These are phyloP conservation scores for Syrrhaptes paradoxus DNA, from an alignment of 2,113 vertebrate genomes.

Conservation along the genomic window DNA sequence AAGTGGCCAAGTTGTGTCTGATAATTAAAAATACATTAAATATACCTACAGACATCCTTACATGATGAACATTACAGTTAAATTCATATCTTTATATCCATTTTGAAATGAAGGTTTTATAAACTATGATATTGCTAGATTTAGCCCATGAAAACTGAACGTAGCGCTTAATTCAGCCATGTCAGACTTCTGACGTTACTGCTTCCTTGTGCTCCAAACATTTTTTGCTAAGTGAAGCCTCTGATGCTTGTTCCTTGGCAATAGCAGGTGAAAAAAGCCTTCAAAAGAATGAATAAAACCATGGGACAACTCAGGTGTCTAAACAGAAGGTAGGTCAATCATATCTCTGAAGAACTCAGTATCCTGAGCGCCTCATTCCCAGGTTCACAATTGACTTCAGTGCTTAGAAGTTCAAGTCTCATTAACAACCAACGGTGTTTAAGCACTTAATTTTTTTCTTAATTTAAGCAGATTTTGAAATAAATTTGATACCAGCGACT, in stretches of 20 bases:
- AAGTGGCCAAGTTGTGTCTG: neutral
- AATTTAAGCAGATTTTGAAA: constrained; percentile 7
- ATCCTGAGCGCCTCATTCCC: neutral
- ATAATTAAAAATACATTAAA: neutral
- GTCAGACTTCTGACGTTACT: neutral
- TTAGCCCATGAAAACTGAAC: neutral
- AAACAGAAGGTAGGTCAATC: neutral
- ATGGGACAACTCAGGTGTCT: neutral
- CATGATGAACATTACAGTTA: neutral
- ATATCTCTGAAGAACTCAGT: neutral
- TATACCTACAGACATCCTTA: neutral
- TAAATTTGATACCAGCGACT: constrained; percentile 5
- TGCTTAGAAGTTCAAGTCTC: neutral
- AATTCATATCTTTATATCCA: neutral
- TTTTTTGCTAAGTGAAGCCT: neutral
- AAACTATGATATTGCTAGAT: neutral
- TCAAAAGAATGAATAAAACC: neutral
- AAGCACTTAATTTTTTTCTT: neutral
- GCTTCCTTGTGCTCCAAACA: neutral
- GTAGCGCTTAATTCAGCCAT: neutral
- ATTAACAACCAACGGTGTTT: neutral
- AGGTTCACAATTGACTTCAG: neutral
- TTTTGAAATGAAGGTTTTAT: neutral
- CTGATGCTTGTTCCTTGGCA: neutral
- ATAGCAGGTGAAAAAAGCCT: neutral